Conservation (phyloP, 2,797 vertebrate species). For the Enteromius afrohamiltoni region DNA sequence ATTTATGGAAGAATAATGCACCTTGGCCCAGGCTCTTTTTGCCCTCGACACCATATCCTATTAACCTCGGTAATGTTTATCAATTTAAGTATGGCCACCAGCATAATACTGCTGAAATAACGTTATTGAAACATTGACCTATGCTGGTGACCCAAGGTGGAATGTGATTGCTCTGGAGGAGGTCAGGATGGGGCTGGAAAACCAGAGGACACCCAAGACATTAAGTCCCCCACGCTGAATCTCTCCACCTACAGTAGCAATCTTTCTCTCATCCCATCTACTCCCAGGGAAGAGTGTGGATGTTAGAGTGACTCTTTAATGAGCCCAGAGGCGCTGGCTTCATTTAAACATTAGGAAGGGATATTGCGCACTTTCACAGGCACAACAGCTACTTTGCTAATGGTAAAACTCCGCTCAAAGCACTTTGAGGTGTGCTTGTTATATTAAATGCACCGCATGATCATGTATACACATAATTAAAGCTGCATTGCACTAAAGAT, state of each 20-base stretch:
- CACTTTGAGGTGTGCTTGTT: background rate
- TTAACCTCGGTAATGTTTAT: constrained; percentile 66
- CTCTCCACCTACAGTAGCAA: background rate
- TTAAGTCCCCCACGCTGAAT: constrained; percentile 41
- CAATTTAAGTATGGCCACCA: constrained; percentile 58
- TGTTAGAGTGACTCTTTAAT: background rate
- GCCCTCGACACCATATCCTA: constrained; percentile 66
- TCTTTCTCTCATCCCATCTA: constrained; percentile 4
- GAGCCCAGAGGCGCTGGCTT: background rate
- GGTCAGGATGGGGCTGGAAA: constrained; percentile 50
- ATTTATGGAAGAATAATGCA: constrained; percentile 65
- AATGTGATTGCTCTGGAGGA: constrained; percentile 52
- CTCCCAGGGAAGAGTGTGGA: background rate
- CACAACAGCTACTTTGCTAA: background rate
- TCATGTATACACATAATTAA: background rate
- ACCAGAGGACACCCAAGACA: constrained; percentile 56
- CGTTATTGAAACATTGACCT: constrained; percentile 57
- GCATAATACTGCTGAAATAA: constrained; percentile 62
- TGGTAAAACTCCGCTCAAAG: background rate
- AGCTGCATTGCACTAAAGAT: background rate
- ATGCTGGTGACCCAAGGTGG: constrained; percentile 50
- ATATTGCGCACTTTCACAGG: background rate
- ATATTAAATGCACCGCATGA: background rate
- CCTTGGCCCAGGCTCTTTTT: constrained; percentile 58
- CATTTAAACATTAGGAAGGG: background rate